These are phyloP conservation scores for Notospermus geniculatus DNA, from an alignment of 1,140 invertebrate genomes.

Conservation along the genomic window DNA sequence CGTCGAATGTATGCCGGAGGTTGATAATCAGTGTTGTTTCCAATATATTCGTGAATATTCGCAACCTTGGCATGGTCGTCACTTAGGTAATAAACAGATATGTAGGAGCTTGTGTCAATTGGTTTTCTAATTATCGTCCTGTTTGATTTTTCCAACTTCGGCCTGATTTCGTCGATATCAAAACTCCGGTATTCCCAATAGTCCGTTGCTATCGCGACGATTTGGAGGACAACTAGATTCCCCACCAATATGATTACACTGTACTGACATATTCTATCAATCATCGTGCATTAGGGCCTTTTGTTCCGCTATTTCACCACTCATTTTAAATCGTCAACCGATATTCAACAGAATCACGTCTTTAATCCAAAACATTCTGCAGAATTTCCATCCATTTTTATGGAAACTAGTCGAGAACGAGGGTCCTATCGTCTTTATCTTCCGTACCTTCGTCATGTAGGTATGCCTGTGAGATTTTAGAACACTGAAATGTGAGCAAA, in stretches of 20 bases:
- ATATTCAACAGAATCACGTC: no score
- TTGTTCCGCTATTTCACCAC: no score
- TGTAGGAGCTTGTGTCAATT: slow-evolving; percentile 29
- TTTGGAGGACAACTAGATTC: slow-evolving; percentile 35
- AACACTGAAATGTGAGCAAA: no score
- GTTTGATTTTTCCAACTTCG: slow-evolving; percentile 20
- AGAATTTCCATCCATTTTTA: no score
- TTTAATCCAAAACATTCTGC: no score
- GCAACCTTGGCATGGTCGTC: slow-evolving; percentile 8
- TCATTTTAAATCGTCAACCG: no score
- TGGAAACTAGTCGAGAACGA: no score
- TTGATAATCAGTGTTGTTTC: slow-evolving; percentile 27
- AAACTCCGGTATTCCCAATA: slow-evolving; percentile 41
- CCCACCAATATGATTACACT: slow-evolving; percentile 36
- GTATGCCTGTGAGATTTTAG: no score
- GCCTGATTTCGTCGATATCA: slow-evolving; percentile 22
- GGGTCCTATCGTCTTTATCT: no score
- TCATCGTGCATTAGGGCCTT: slow-evolving; percentile 4
- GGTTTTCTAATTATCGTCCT: slow-evolving; percentile 24
- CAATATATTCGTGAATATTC: background rate
- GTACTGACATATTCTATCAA: slow-evolving; percentile 35
- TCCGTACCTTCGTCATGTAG: no score
- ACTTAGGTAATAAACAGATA: slow-evolving; percentile 25
- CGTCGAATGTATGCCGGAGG: slow-evolving; percentile 27
- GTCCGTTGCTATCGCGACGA: slow-evolving; percentile 36